Evolutionary conservation across 1,140 invertebrate genomes (phyloP), one percentile per base, ranked within the genome.

Genomic region (Manduca sexta): DNA sequence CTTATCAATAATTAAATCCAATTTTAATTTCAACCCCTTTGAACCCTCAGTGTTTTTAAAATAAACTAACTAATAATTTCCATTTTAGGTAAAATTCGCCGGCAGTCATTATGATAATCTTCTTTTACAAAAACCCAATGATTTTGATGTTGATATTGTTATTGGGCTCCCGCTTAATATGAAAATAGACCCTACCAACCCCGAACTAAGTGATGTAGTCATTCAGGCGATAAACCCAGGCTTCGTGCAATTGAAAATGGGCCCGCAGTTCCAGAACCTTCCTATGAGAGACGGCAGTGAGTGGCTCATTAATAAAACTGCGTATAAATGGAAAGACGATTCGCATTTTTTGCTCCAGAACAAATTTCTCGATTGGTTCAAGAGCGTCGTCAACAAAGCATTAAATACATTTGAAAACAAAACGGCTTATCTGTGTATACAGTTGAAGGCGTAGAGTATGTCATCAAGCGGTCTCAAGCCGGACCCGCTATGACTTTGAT

Each of bases 41-140:
- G n/a, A n/a, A n/a, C n/a, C n/a, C n/a, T n/a, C n/a, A n/a, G n/a
- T n/a, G n/a, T n/a, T n/a, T n/a, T n/a, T n/a, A n/a, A n/a, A n/a
- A n/a, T n/a, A n/a, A n/a, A n/a, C n/a, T n/a, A n/a, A n/a, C n/a
- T n/a, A 26, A 26, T 26, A 26, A 26, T 26, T 5, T 35, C 13
- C 38, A 44, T 60, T 65, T 30, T 41, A 71, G 58, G 64, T 80
- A 1, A 82, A 84, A 53, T 88, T 74, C 43, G 85, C 85, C 2
- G 89, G 88, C 3, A 89, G 88, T 54, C 88, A 83, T 51, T 89
- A 79, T 49, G 89, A 90, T 52, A 69, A 69, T 0, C 67, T 89
- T 12, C 84, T 80, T 48, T 84, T 89, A 21, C 85, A 80, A 0
- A 79, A 81, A 37, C 88, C 88, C 0, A 78, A 88, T 42, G 88